These are phyloP conservation scores for Drosophila biarmipes DNA, from an alignment of 1,140 invertebrate species.

Conservation along the genomic window DNA sequence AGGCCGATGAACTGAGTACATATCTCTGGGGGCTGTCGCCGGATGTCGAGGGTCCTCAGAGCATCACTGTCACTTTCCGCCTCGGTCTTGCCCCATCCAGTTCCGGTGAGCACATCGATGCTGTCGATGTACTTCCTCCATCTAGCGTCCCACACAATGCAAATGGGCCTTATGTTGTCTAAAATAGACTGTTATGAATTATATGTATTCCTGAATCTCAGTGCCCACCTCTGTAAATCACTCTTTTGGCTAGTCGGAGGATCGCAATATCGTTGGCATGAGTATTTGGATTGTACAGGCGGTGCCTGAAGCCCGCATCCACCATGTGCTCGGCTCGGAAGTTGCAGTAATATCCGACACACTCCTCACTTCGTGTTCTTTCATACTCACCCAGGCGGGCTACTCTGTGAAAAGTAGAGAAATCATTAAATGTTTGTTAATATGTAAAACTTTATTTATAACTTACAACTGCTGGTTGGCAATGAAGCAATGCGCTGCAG, in stretches of 20 bases:
- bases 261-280: conserved; percentile 17
- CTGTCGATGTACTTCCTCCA: conserved; percentile 7
- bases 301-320: conserved; percentile 2
- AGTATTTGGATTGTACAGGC: neutral
- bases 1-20: neutral
- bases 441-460: too few relatives aligned
- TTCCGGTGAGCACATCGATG: neutral
- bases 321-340: neutral
- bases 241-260: neutral
- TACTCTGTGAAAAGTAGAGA: neutral
- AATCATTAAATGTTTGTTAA: neutral
- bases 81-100: conserved; percentile 8
- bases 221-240: conserved; percentile 6
- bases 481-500: conserved; percentile 22
- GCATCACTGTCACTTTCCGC: neutral
- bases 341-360: neutral
- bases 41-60: neutral
- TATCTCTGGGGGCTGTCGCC: neutral
- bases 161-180: conserved; percentile 13
- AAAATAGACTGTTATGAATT: neutral
- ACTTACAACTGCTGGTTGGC: conserved; percentile 2
- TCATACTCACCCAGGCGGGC: conserved; percentile 18
- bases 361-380: neutral
- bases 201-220: neutral
- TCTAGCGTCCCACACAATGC: neutral